Percentiles rank a stretch among this genome's conserved stretches.
Conservation (phyloP, 2,888 invertebrate species). For the Dilophus febrilis region DNA sequence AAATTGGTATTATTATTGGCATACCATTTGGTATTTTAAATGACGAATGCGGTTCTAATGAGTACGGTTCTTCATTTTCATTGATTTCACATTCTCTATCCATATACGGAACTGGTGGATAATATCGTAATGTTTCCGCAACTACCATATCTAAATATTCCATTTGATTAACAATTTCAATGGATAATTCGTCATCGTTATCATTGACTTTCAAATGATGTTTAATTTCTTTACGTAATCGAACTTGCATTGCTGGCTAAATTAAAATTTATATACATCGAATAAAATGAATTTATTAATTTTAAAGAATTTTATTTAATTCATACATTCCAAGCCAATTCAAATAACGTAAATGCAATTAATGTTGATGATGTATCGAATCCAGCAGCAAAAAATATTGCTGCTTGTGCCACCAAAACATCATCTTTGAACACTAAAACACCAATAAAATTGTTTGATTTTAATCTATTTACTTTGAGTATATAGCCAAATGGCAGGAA, state of each 20-base stretch:
- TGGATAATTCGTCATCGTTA: conserved; percentile 23
- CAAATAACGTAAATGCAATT: conserved; percentile 30
- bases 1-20: conserved; percentile 24
- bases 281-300: no score
- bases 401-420: conserved; percentile 24
- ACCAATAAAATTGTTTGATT: no score
- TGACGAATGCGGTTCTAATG: conserved; percentile 19
- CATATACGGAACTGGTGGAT: conserved; percentile 26
- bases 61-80: conserved; percentile 16
- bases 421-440: conserved; percentile 16
- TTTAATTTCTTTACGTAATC: conserved; percentile 29
- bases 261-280: no score
- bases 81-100: conserved; percentile 23
- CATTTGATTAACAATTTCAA: conserved; percentile 27
- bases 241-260: conserved; percentile 26
- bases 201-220: conserved; percentile 20
- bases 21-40: conserved; percentile 21
- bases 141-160: conserved; percentile 30
- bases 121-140: conserved; percentile 23
- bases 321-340: conserved; percentile 21
- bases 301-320: no score
- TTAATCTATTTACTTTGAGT: no score
- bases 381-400: conserved; percentile 25
- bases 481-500: no score
- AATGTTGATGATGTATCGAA: conserved; percentile 30